Conservation (phyloP, 1,140 invertebrate genomes). For the Drosophila pallidifrons region DNA sequence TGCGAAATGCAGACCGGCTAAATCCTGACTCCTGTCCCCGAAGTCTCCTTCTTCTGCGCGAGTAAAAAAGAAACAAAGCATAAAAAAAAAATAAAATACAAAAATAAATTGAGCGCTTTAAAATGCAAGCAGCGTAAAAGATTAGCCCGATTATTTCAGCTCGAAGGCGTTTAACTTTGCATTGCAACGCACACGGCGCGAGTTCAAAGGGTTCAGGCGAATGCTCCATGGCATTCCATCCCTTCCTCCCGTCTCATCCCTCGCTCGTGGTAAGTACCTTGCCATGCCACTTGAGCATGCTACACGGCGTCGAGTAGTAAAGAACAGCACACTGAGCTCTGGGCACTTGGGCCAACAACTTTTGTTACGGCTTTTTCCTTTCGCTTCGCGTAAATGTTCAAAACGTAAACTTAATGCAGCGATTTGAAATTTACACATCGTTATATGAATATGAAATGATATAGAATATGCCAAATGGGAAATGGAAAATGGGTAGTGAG, state of each 20-base stretch:
- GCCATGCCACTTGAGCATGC: constrained; percentile 60
- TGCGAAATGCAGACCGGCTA: constrained; percentile 53
- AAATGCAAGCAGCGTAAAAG: constrained; percentile 83
- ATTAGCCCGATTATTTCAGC: constrained; percentile 80
- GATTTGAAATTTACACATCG: constrained; percentile 76
- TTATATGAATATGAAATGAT: constrained; percentile 73
- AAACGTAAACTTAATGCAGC: constrained; percentile 51
- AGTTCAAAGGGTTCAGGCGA: constrained; percentile 70
- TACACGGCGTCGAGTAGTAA: constrained; percentile 17
- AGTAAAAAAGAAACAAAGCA: background rate
- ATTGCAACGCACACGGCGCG: constrained; percentile 46
- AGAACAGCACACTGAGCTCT: background rate
- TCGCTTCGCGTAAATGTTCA: constrained; percentile 37
- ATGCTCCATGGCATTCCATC: background rate
- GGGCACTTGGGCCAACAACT: constrained; percentile 15
- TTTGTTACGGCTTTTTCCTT: constrained; percentile 31
- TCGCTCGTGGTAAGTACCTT: constrained; percentile 2
- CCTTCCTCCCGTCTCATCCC: background rate
- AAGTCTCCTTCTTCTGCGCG: background rate
- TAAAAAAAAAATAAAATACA: constrained; percentile 2
- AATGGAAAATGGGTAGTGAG: constrained; percentile 1
- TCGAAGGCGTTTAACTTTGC: constrained; percentile 63
- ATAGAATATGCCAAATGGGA: constrained; percentile 6
- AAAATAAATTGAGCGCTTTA: constrained; percentile 52
- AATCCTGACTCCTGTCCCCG: background rate